Percentiles rank a stretch among this genome's conserved stretches.
Conservation (phyloP, 2,797 vertebrate species). For the Enteromius treurensis region DNA sequence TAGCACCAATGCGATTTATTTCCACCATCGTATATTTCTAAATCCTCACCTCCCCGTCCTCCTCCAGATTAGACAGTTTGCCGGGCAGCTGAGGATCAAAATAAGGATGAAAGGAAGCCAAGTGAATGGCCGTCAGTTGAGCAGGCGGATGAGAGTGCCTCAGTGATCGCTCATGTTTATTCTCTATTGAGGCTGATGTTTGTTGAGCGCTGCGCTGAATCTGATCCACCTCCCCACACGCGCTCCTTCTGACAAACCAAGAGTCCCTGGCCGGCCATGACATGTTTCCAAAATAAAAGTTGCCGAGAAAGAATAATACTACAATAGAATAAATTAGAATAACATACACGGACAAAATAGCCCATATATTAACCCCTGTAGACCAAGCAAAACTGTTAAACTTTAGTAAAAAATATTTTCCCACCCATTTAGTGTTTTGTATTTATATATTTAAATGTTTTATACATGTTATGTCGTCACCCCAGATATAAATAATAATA, state of each 20-base stretch:
- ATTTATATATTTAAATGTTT: not conserved
- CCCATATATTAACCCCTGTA: not conserved
- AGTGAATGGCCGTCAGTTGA: not conserved
- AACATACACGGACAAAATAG: not conserved
- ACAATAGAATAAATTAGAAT: not conserved
- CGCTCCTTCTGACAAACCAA: conserved; percentile 18
- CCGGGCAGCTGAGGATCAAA: conserved; percentile 61
- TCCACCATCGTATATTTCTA: not conserved
- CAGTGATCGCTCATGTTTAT: conserved; percentile 36
- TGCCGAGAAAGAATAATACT: not conserved
- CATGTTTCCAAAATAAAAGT: conserved; percentile 30
- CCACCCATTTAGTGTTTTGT: not conserved
- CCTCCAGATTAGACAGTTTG: conserved; percentile 78
- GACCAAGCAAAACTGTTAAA: not conserved
- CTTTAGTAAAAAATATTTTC: not conserved
- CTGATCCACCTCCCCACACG: conserved; percentile 26
- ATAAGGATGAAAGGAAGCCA: conserved; percentile 8
- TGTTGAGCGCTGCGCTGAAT: conserved; percentile 18
- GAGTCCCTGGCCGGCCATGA: not conserved
- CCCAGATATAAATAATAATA: not conserved
- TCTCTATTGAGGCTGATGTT: conserved; percentile 38
- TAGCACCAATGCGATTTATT: not conserved
- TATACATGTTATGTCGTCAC: not conserved
- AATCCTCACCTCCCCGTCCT: conserved; percentile 76
- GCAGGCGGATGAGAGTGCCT: not conserved